These are phyloP conservation scores for Lacanobia oleracea DNA, from an alignment of 2,888 invertebrate genomes.

Conservation along the genomic window DNA sequence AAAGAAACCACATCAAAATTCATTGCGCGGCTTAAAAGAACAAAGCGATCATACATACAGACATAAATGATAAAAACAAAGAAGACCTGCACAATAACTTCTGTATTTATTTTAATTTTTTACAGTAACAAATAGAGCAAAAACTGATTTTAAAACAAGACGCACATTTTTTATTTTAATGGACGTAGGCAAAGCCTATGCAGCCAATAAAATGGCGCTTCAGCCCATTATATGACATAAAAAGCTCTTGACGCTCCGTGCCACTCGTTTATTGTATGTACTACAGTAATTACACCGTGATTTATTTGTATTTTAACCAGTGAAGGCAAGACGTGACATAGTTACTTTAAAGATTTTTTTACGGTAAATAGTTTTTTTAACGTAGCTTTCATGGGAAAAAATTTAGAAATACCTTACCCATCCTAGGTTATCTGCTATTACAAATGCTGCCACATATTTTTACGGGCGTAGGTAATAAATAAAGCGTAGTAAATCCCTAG, in stretches of 20 bases:
- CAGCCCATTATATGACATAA: conserved; percentile 37
- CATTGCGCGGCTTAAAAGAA: background rate
- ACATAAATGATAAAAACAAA: background rate
- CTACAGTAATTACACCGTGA: conserved; percentile 29
- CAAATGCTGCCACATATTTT: too few species aligned
- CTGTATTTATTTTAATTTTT: too few species aligned
- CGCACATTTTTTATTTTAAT: background rate
- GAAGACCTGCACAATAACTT: background rate
- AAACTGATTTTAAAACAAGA: background rate
- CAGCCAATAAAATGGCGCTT: conserved; percentile 29
- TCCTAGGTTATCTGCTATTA: too few species aligned
- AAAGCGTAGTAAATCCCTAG: too few species aligned
- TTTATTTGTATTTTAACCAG: conserved; percentile 41
- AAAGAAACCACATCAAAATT: background rate
- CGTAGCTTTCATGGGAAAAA: background rate
- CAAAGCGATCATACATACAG: too few species aligned
- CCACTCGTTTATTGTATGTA: conserved; percentile 26
- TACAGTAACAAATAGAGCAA: background rate
- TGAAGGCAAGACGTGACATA: background rate
- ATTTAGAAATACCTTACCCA: background rate
- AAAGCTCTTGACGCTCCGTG: conserved; percentile 21
- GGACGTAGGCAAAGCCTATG: conserved; percentile 6
- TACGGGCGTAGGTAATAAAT: too few species aligned
- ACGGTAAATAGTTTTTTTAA: background rate
- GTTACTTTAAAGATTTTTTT: too few species aligned